phyloP scores from a whole-genome alignment of 92 coral and sea anemone species.

The Porites cylindrica region DNA sequence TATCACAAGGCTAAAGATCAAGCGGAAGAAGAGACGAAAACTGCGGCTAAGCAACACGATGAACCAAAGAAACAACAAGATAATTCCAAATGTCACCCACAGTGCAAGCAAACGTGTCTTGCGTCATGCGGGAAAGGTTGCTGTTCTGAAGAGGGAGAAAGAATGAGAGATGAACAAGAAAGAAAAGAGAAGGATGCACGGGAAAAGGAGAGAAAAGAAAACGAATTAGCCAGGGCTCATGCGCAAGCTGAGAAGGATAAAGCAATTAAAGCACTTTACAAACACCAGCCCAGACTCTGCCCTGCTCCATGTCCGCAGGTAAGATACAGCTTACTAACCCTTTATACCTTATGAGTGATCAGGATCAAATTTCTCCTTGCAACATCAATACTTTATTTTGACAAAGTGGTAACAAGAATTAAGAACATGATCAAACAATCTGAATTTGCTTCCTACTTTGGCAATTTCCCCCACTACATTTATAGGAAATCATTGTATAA shows the following conservation, averaged over 20 bases:
- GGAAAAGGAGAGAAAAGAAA: slow-evolving; percentile 28
- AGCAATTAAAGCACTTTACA: slow-evolving; percentile 42
- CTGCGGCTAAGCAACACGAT: slow-evolving; percentile 31
- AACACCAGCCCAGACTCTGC: slow-evolving; percentile 73
- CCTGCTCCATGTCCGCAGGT: slow-evolving; percentile 81
- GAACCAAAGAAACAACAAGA: slow-evolving; percentile 38
- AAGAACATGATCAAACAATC: too few relatives aligned
- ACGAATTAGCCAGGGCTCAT: slow-evolving; percentile 11
- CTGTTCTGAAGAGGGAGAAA: slow-evolving; percentile 66
- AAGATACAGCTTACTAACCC: not conserved
- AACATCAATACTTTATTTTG: too few relatives aligned
- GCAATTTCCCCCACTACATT: too few relatives aligned
- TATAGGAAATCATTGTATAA: too few relatives aligned
- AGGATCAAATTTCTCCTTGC: too few relatives aligned
- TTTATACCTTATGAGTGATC: too few relatives aligned
- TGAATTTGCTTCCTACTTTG: too few relatives aligned
- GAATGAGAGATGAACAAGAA: slow-evolving; percentile 42
- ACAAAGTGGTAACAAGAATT: too few relatives aligned
- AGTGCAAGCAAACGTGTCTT: slow-evolving; percentile 58
- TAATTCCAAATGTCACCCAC: slow-evolving; percentile 37
- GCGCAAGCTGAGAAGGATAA: slow-evolving; percentile 11
- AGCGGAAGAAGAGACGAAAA: slow-evolving; percentile 11
- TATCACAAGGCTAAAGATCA: slow-evolving; percentile 45
- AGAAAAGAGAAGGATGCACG: slow-evolving; percentile 34
- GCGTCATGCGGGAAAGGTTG: slow-evolving; percentile 82